These are phyloP conservation scores for Pseudomyrmex gracilis DNA, from an alignment of 1,140 invertebrate species.

Conservation along the genomic window DNA sequence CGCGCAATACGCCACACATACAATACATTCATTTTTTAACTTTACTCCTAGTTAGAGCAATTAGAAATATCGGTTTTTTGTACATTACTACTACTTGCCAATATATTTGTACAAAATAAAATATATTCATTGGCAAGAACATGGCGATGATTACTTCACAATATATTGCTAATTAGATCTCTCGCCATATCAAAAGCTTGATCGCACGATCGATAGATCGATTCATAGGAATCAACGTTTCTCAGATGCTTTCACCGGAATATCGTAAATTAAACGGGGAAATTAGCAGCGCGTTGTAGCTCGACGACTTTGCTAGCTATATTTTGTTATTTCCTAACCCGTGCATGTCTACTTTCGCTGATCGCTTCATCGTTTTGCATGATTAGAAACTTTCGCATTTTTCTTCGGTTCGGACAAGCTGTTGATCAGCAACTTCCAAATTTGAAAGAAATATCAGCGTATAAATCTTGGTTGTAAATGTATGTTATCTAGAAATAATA, in stretches of 20 bases:
- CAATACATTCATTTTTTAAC: not conserved
- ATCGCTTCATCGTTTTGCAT: slow-evolving; percentile 74
- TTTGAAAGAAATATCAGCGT: not conserved
- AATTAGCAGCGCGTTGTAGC: slow-evolving; percentile 74
- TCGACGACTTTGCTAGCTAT: slow-evolving; percentile 21
- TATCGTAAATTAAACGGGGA: slow-evolving; percentile 81
- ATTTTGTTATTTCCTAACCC: slow-evolving; percentile 71
- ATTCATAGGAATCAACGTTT: slow-evolving; percentile 62
- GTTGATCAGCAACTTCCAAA: not conserved
- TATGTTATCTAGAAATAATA: slow-evolving; percentile 2
- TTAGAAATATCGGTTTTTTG: not conserved
- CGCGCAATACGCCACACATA: not conserved
- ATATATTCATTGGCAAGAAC: not conserved
- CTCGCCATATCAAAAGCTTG: not conserved
- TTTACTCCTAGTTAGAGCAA: not conserved
- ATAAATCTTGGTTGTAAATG: not conserved
- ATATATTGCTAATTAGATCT: slow-evolving; percentile 71
- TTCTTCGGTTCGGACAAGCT: slow-evolving; percentile 29
- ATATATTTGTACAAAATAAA: not conserved
- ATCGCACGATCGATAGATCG: slow-evolving; percentile 56
- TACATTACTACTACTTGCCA: not conserved
- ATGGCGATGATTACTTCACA: slow-evolving; percentile 40
- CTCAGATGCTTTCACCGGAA: slow-evolving; percentile 76
- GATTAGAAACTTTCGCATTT: slow-evolving; percentile 45
- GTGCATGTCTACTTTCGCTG: slow-evolving; percentile 77